phyloP scores from a whole-genome alignment of 2,797 vertebrate species.

The Cyclura pinguis region DNA sequence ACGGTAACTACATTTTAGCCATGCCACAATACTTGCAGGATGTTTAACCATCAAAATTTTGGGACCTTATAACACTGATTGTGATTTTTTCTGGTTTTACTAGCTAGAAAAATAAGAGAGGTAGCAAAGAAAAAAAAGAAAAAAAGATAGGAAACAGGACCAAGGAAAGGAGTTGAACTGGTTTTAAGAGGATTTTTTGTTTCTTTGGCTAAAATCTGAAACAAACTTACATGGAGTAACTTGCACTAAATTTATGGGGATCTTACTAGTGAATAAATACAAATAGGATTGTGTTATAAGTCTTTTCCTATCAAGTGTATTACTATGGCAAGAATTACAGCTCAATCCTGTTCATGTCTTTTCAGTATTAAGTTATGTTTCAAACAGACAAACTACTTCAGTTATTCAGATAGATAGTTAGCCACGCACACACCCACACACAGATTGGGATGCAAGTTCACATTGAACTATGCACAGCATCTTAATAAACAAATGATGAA shows the following conservation, averaged over 20 bases:
- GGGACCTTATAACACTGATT: neutral
- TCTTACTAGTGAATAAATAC: neutral
- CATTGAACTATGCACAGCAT: neutral
- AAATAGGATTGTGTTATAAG: neutral
- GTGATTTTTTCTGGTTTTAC: constrained; percentile 26
- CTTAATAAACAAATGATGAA: neutral
- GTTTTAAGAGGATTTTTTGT: neutral
- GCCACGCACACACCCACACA: neutral
- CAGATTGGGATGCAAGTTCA: constrained; percentile 18
- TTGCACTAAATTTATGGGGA: neutral
- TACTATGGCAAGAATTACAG: no score
- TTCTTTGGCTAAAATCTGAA: neutral
- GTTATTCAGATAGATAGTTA: neutral
- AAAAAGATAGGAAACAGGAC: neutral
- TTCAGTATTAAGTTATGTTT: neutral
- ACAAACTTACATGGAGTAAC: neutral
- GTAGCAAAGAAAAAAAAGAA: neutral
- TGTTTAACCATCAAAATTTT: neutral
- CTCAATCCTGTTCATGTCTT: no score
- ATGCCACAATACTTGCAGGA: neutral
- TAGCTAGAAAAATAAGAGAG: neutral
- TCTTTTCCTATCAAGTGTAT: neutral
- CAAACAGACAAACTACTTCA: constrained; percentile 24
- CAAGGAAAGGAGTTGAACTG: neutral
- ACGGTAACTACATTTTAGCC: neutral